phyloP scores from a whole-genome alignment of 1,140 invertebrate genomes.

The Mylabris phalerata region DNA sequence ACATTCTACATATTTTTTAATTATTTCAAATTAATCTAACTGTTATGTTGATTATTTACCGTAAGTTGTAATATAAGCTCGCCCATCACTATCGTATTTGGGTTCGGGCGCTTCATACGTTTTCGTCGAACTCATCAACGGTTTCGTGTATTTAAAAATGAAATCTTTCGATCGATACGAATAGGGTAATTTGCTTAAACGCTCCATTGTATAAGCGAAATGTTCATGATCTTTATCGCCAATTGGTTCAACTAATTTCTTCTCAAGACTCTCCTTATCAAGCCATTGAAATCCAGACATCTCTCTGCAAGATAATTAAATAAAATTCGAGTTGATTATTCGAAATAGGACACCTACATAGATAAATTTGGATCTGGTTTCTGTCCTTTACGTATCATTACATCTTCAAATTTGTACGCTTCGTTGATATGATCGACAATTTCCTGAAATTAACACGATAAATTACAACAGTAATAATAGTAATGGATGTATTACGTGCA shows the following conservation, averaged over 20 bases:
- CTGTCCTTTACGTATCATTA: conserved; percentile 54
- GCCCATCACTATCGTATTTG: conserved; percentile 59
- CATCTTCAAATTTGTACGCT: conserved; percentile 62
- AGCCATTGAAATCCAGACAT: conserved; percentile 59
- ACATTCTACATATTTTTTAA: conserved; percentile 50
- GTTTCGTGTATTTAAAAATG: conserved; percentile 60
- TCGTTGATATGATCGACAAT: conserved; percentile 56
- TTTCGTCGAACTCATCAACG: conserved; percentile 48
- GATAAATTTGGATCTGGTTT: conserved; percentile 50
- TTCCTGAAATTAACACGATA: conserved; percentile 45
- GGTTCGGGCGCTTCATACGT: conserved; percentile 53
- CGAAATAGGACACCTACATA: conserved; percentile 45
- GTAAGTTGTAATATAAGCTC: conserved; percentile 60
- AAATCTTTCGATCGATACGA: conserved; percentile 60
- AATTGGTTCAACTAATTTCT: conserved; percentile 62
- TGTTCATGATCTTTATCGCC: conserved; percentile 65
- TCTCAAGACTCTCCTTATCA: conserved; percentile 58
- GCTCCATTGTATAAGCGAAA: conserved; percentile 65
- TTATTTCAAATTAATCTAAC: neutral
- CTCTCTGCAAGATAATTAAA: conserved; percentile 43
- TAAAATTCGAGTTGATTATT: neutral
- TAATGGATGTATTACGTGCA: conserved; percentile 57
- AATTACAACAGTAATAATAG: conserved; percentile 9
- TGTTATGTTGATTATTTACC: conserved; percentile 39
- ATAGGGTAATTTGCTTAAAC: conserved; percentile 65